Evolutionary conservation across 2,888 invertebrate species (phyloP).

Genomic region (Quadroppia sp.): DNA sequence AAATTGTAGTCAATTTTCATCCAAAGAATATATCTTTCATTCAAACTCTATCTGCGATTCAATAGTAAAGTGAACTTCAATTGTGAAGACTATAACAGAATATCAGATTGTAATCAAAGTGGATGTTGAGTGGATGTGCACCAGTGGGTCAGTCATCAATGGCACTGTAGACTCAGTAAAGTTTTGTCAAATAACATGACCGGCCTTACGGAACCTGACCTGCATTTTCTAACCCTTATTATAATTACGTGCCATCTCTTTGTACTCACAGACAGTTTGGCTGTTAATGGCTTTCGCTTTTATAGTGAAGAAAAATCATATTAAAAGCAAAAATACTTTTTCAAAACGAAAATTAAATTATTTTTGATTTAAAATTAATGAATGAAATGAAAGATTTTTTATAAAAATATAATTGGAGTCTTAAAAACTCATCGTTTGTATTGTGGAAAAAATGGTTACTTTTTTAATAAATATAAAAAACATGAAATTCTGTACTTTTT

Average conservation of each 20-base stretch:
- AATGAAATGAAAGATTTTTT: no score
- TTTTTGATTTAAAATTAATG: no score
- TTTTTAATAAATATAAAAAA: no score
- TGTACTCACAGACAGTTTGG: neutral
- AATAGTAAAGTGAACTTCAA: neutral
- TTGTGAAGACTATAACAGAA: slow-evolving; percentile 4
- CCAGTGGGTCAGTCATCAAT: neutral
- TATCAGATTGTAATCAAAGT: slow-evolving; percentile 22
- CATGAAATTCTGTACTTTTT: no score
- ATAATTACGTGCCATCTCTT: neutral
- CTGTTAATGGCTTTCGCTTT: neutral
- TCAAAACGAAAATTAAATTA: no score
- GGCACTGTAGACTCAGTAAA: neutral
- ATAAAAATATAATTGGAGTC: no score
- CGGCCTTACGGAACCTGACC: neutral
- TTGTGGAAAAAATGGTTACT: no score
- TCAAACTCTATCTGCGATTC: neutral
- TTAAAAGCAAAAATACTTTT: no score
- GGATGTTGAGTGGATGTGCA: slow-evolving; percentile 5
- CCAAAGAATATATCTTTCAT: neutral
- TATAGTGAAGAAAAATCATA: neutral
- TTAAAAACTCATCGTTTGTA: no score
- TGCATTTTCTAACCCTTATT: neutral
- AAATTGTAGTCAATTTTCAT: neutral
- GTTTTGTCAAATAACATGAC: slow-evolving; percentile 17